Evolutionary conservation across 2,888 invertebrate species (phyloP).

Genomic region (Lysandra coridon): DNA sequence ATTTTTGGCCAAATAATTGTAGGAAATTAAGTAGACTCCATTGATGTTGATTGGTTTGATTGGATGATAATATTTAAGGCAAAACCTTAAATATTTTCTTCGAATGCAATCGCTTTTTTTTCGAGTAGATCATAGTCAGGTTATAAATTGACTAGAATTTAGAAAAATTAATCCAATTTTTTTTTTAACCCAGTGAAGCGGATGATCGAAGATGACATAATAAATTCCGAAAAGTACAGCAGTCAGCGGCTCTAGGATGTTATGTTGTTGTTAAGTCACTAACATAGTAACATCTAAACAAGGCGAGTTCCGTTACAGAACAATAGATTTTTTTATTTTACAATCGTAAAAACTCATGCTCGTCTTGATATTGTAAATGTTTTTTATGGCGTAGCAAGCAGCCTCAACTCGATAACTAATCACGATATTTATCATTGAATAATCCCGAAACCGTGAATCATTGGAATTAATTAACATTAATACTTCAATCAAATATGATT

Average conservation of each 20-base stretch:
- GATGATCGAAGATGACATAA: conserved; percentile 8
- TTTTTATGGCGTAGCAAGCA: conserved; percentile 19
- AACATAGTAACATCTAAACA: neutral
- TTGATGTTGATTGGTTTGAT: too few species aligned
- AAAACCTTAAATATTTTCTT: too few species aligned
- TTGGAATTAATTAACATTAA: neutral
- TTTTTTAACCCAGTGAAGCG: neutral
- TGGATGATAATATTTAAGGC: too few species aligned
- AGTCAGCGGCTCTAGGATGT: neutral
- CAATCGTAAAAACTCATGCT: conserved; percentile 15
- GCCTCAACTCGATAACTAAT: conserved; percentile 18
- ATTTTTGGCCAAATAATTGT: neutral
- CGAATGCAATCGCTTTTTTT: too few species aligned
- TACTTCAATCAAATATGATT: neutral
- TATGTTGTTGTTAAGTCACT: neutral
- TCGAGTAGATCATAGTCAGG: too few species aligned
- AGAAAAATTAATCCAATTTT: too few species aligned
- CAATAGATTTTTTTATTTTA: conserved; percentile 21
- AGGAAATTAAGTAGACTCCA: neutral
- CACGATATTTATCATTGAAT: conserved; percentile 15
- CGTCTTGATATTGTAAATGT: neutral
- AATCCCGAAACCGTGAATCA: conserved; percentile 15
- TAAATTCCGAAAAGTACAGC: neutral
- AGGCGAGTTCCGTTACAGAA: conserved; percentile 6
- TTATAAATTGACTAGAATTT: too few species aligned